Conservation (phyloP, 53 echinoderm and acorn worm species). For the Hippasteria phrygiana region DNA sequence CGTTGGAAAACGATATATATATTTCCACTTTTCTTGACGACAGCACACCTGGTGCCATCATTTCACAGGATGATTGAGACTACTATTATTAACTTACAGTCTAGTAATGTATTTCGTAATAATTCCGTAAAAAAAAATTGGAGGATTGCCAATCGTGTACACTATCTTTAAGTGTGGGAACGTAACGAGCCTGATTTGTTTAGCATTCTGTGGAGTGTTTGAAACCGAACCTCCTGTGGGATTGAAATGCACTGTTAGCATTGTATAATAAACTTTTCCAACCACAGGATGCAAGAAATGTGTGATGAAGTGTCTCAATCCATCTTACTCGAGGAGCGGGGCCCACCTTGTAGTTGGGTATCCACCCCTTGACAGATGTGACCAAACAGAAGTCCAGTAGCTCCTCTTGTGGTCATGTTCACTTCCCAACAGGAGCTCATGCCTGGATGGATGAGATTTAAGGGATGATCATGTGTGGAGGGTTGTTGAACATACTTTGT, state of each 20-base stretch:
- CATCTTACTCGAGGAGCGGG: neutral
- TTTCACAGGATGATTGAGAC: too few species aligned
- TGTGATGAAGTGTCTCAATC: constrained; percentile 23
- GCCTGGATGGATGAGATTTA: constrained; percentile 1
- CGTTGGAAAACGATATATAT: too few species aligned
- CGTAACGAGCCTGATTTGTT: neutral
- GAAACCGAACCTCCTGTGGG: neutral
- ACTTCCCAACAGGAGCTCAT: neutral
- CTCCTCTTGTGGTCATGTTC: neutral
- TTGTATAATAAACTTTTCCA: neutral
- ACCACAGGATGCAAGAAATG: constrained; percentile 2
- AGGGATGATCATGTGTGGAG: too few species aligned
- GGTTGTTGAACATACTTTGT: too few species aligned
- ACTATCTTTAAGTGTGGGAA: neutral
- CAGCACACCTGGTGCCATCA: too few species aligned
- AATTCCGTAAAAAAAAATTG: too few species aligned
- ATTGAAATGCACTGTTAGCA: neutral
- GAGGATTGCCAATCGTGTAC: too few species aligned
- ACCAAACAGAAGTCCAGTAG: constrained; percentile 33
- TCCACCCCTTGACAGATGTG: constrained; percentile 4
- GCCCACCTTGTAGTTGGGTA: constrained; percentile 38
- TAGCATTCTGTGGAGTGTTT: neutral
- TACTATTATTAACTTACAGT: too few species aligned
- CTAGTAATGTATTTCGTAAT: too few species aligned
- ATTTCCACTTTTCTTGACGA: too few species aligned